Evolutionary conservation across 2,113 vertebrate genomes (phyloP), one percentile per base, ranked within the genome.

Genomic region (Zootoca vivipara): DNA sequence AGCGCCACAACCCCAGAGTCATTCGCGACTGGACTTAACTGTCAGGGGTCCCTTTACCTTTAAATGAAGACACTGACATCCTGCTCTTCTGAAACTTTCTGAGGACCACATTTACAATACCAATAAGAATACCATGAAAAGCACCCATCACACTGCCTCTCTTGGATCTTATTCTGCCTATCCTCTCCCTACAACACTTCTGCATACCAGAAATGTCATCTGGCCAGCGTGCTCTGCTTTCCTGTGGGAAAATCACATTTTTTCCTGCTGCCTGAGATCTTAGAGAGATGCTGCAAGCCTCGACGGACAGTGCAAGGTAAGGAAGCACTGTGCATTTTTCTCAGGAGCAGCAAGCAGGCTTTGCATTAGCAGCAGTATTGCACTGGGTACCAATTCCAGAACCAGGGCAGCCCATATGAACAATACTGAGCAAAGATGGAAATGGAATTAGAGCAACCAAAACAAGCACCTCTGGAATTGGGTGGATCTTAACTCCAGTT

Each of bases 301-400:
- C 35, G 1, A 8, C 10, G 15, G 64, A 42, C 58, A 38, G 56
- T 5, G 6, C 24, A 28, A 42, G 2, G 1, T 1, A 0, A 0
- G 7, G 35, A 26, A 38, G 30, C 28, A 24, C 40, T 2, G 0
- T 0, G 2, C 12, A 0, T 5, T 15, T 16, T 64, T 13, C 10
- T 56, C 38, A 42, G 30, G 38, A 65, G 7, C 28, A 24, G 5
- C 12, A 2, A 16, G 22, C 3, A 16, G 10, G 28, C 67, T 33
- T 74, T 30, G 0, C 13, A 38, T 7, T 26, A 28, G 16, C 22
- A 13, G 9, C n/a, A 52, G 20, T 26, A 30, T 16, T 7, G 12
- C 75, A 79, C 1, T 4, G 64, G 10, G 13, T 15, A 58, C 28
- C 78, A 56, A 56, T 8, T 65, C 35, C 46, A 58, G 24, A 69